Percentiles rank a stretch among this genome's conserved stretches.
These are phyloP conservation scores for Benitochromis conjunctus DNA, from an alignment of 2,113 vertebrate genomes.

Conservation along the genomic window DNA sequence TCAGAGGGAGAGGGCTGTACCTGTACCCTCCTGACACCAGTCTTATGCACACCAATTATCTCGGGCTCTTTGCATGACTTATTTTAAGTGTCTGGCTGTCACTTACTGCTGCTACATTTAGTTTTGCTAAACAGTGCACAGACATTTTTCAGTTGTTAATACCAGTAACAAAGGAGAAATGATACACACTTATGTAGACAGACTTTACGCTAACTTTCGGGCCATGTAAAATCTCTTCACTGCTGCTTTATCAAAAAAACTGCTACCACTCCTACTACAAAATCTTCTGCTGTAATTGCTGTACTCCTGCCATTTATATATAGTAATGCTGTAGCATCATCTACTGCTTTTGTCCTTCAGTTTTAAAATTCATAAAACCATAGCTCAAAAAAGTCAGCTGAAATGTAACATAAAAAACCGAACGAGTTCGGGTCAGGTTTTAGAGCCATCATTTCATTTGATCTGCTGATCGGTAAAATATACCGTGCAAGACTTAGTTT, in stretches of 20 bases:
- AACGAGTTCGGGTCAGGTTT: not conserved
- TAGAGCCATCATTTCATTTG: not conserved
- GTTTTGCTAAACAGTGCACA: not conserved
- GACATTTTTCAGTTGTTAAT: not conserved
- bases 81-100: conserved; percentile 31
- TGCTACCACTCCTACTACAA: not conserved
- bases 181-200: not conserved
- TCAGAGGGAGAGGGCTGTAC: conserved; percentile 25
- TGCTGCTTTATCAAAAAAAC: not conserved
- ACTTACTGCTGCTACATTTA: conserved; percentile 12
- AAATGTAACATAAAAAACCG: not conserved
- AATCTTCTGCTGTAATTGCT: not conserved
- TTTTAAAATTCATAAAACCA: not conserved
- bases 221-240: not conserved
- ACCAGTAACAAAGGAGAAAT: not conserved
- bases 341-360: not conserved
- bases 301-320: not conserved
- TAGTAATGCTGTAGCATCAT: not conserved
- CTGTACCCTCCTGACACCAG: conserved; percentile 42
- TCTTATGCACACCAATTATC: conserved; percentile 45
- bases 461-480: not conserved
- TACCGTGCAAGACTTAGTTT: not conserved
- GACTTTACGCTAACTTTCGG: not conserved
- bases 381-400: not conserved
- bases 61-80: conserved; percentile 28